Evolutionary conservation across 2,113 vertebrate species (phyloP).

Genomic region (human): GRCh38 chr4:81200501-81201000

Average conservation of each 20-base stretch:
- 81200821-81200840: neutral
- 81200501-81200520: neutral
- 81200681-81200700: neutral
- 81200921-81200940: neutral
- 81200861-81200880: neutral
- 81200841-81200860: neutral
- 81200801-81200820: neutral
- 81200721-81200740: neutral
- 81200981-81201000: neutral
- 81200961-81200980: neutral
- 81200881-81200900: neutral
- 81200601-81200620: neutral
- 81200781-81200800: neutral
- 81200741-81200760: neutral
- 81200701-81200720: neutral
- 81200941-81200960: neutral
- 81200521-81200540: neutral
- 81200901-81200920: conserved; percentile 35
- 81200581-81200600: neutral
- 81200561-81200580: neutral
- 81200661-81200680: neutral
- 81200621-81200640: neutral
- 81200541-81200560: neutral
- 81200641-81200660: neutral
- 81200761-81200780: conserved; percentile 19